Percentiles rank a stretch among this genome's conserved stretches.
Conservation (phyloP, 30 jellyfish, hydroid and myxozoan genomes). For the Haliclystus octoradiatus region DNA sequence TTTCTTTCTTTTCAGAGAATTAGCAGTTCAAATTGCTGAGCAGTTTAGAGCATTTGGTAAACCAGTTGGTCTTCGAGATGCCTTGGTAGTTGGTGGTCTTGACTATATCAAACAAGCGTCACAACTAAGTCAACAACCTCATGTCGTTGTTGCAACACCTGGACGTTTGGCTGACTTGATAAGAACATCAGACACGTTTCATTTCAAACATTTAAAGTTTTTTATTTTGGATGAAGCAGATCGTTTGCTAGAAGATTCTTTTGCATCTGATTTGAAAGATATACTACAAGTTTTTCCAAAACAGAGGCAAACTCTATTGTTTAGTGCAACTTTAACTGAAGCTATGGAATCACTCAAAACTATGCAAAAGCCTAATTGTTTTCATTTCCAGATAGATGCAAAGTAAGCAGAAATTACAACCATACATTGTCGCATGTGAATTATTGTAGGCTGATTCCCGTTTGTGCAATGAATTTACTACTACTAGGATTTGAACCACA, state of each 20-base stretch:
- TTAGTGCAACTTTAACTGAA: slow-evolving; percentile 84
- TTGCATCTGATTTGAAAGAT: slow-evolving; percentile 46
- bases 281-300: slow-evolving; percentile 55
- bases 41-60: slow-evolving; percentile 91
- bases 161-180: slow-evolving; percentile 79
- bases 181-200: slow-evolving; percentile 44
- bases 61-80: slow-evolving; percentile 52
- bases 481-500: too few species aligned
- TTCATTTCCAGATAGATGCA: slow-evolving; percentile 60
- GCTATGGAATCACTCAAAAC: slow-evolving; percentile 35
- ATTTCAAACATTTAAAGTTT: slow-evolving; percentile 40
- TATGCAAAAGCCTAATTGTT: slow-evolving; percentile 24
- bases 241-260: slow-evolving; percentile 61
- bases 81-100: slow-evolving; percentile 80
- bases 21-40: slow-evolving; percentile 91
- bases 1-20: slow-evolving; percentile 51
- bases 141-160: slow-evolving; percentile 96
- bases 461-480: too few species aligned
- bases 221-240: slow-evolving; percentile 94
- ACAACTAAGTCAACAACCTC: slow-evolving; percentile 73
- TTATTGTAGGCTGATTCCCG: too few species aligned
- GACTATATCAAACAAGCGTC: slow-evolving; percentile 57
- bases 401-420: slow-evolving; percentile 68
- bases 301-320: slow-evolving; percentile 75
- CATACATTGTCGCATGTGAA: too few species aligned